phyloP scores from a whole-genome alignment of 2,797 vertebrate species.

The Ptychadena robeensis region DNA sequence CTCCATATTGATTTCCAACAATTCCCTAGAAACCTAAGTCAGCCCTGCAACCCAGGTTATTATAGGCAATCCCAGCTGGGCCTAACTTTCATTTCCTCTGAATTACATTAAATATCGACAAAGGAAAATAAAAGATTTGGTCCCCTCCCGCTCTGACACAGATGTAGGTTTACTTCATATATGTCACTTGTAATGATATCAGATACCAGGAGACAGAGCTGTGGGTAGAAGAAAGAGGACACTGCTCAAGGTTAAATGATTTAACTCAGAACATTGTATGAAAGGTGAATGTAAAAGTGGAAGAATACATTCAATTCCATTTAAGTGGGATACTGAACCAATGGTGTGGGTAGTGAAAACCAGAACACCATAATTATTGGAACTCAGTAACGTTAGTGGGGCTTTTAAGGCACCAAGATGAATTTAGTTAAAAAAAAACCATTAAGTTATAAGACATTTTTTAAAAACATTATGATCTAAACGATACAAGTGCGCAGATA shows the following conservation, averaged over 20 bases:
- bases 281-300: neutral
- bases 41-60: conserved; percentile 68
- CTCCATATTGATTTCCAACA: conserved; percentile 67
- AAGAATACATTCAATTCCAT: too few relatives aligned
- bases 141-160: conserved; percentile 67
- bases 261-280: conserved; percentile 68
- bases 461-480: too few relatives aligned
- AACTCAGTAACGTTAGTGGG: too few relatives aligned
- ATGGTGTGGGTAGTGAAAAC: too few relatives aligned
- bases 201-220: conserved; percentile 74
- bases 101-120: conserved; percentile 79
- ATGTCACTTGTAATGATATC: conserved; percentile 79
- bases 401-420: too few relatives aligned
- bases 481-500: too few relatives aligned
- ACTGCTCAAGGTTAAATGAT: conserved; percentile 79
- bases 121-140: conserved; percentile 70
- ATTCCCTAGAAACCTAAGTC: conserved; percentile 66
- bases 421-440: too few relatives aligned
- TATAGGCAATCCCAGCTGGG: conserved; percentile 72
- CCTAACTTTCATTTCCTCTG: conserved; percentile 75
- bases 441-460: too few relatives aligned
- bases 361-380: too few relatives aligned
- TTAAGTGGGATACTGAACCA: too few relatives aligned
- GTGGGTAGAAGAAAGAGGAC: conserved; percentile 68
- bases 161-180: conserved; percentile 73